Percentiles rank a stretch among this genome's conserved stretches.
phyloP scores from a whole-genome alignment of 2,888 invertebrate genomes.

The Ennomos fuscantarius region DNA sequence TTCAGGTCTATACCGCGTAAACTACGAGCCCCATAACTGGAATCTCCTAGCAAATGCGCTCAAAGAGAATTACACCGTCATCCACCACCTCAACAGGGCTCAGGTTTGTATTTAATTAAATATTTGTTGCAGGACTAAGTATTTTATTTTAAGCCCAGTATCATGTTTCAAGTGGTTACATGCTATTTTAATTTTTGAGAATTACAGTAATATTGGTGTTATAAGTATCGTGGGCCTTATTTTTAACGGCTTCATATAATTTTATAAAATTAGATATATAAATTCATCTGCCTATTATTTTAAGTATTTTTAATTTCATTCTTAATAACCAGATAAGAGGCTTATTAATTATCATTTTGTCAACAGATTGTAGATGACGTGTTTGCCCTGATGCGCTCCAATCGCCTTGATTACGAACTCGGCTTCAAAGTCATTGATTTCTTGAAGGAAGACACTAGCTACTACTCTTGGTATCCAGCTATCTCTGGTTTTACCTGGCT shows the following conservation, averaged over 20 bases:
- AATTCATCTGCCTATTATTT: too few species aligned
- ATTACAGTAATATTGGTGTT: too few species aligned
- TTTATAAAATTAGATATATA: too few species aligned
- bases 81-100: conserved; percentile 89
- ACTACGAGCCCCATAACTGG: conserved; percentile 87
- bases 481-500: conserved; percentile 73
- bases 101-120: conserved; percentile 77
- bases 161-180: too few species aligned
- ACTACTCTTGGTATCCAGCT: conserved; percentile 76
- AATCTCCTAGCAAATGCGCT: conserved; percentile 73
- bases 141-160: too few species aligned
- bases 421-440: conserved; percentile 74
- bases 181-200: too few species aligned
- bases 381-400: conserved; percentile 74
- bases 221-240: too few species aligned
- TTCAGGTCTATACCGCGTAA: conserved; percentile 88
- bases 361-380: conserved; percentile 77
- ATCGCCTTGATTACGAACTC: conserved; percentile 55
- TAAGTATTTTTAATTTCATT: too few species aligned
- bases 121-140: too few species aligned
- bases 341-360: neutral
- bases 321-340: too few species aligned
- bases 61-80: conserved; percentile 55
- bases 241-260: too few species aligned
- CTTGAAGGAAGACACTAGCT: conserved; percentile 70